Percentiles rank a stretch among this genome's conserved stretches.
Conservation (phyloP, 2,797 vertebrate genomes). For the Sciaenops ocellatus region DNA sequence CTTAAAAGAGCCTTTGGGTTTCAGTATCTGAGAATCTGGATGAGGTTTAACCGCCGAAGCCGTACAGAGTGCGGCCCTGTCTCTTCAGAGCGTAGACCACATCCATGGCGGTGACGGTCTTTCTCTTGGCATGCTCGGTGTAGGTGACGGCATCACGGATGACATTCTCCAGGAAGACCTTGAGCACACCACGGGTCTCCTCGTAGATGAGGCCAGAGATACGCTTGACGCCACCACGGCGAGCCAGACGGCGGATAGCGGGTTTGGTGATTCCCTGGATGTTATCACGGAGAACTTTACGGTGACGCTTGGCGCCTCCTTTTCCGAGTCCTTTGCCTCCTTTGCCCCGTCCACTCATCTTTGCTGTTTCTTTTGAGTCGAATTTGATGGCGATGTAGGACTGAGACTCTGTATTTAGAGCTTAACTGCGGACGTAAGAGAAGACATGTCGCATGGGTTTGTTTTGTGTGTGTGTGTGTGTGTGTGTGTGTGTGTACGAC, state of each 20-base stretch:
- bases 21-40: too few relatives aligned
- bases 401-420: neutral
- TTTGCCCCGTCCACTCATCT: neutral
- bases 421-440: neutral
- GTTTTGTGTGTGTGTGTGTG: too few relatives aligned
- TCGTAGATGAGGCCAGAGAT: constrained; percentile 50
- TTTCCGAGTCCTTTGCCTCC: neutral
- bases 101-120: neutral
- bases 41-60: too few relatives aligned
- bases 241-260: constrained; percentile 36
- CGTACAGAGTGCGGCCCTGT: neutral
- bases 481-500: too few relatives aligned
- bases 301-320: constrained; percentile 16
- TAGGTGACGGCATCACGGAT: constrained; percentile 45
- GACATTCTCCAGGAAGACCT: constrained; percentile 53
- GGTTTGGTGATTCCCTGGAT: constrained; percentile 51
- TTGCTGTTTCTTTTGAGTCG: accelerated
- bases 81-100: neutral
- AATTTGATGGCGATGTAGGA: accelerated
- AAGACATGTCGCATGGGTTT: neutral
- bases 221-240: constrained; percentile 16
- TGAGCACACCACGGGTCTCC: constrained; percentile 41
- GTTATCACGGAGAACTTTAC: constrained; percentile 43
- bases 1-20: constrained; percentile 64
- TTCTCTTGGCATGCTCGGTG: neutral